A percentile compares a stretch with the other conserved stretches of the same genome.
Conservation (phyloP, 2,113 vertebrate genomes). For the Tauraco erythrolophus region DNA sequence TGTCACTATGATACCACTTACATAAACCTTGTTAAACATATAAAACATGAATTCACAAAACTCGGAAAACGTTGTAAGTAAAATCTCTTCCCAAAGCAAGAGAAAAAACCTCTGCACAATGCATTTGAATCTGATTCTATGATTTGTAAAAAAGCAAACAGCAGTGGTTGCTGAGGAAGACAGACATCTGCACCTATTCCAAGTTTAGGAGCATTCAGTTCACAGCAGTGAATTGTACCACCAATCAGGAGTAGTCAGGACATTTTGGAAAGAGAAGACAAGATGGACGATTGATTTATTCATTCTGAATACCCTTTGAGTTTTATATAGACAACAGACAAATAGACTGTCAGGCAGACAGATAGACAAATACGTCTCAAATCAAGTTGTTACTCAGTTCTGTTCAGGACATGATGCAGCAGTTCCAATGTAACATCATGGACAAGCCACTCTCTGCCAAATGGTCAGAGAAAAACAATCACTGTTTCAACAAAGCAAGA, state of each 20-base stretch:
- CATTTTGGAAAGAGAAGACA: background rate
- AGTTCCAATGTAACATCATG: background rate
- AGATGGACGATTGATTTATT: background rate
- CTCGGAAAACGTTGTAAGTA: background rate
- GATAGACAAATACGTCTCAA: background rate
- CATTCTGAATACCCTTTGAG: background rate
- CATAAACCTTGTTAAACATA: background rate
- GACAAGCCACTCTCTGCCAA: background rate
- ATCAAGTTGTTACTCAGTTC: background rate
- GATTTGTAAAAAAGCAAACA: background rate
- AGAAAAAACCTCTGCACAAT: background rate
- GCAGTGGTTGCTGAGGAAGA: background rate
- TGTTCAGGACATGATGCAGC: background rate
- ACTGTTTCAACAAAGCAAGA: background rate
- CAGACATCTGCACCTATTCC: background rate
- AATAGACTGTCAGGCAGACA: background rate
- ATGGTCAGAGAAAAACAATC: background rate
- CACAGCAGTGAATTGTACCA: too few relatives aligned
- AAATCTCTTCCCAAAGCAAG: background rate
- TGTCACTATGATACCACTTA: background rate
- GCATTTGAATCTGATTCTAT: background rate
- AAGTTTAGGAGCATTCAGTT: background rate
- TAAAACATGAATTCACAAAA: background rate
- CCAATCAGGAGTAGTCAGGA: background rate
- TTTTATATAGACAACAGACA: background rate